Evolutionary conservation across 2,888 invertebrate genomes (phyloP).

Genomic region (Synanthedon myopaeformis): DNA sequence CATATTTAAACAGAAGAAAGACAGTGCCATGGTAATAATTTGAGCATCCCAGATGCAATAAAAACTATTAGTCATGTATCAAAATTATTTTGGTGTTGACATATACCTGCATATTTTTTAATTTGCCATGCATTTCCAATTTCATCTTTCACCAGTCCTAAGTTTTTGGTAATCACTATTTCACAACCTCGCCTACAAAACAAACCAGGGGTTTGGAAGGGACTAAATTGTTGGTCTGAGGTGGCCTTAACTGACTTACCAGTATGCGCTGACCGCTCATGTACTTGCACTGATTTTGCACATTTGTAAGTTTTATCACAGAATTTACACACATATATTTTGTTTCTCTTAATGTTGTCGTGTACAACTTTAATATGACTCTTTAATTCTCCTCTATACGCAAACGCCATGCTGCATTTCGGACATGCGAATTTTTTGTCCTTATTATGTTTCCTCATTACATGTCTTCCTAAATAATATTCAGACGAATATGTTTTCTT

Average conservation of each 20-base stretch:
- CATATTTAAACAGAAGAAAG: too few species aligned
- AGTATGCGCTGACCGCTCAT: conserved; percentile 62
- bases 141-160: too few species aligned
- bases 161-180: too few species aligned
- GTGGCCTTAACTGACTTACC: conserved; percentile 24
- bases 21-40: too few species aligned
- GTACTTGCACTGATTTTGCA: conserved; percentile 48
- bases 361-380: conserved; percentile 45
- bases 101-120: too few species aligned
- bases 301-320: conserved; percentile 53
- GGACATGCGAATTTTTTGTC: conserved; percentile 42
- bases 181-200: too few species aligned
- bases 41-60: too few species aligned
- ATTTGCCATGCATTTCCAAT: too few species aligned
- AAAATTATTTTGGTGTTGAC: too few species aligned
- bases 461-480: conserved; percentile 41
- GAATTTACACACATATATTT: conserved; percentile 36
- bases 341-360: conserved; percentile 30
- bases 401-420: conserved; percentile 41
- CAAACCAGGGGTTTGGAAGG: too few species aligned
- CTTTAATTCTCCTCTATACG: conserved; percentile 38
- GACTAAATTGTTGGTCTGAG: too few species aligned
- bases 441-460: conserved; percentile 38
- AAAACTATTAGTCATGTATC: too few species aligned
- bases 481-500: conserved; percentile 31